These are phyloP conservation scores for Leucophora obtusa DNA, from an alignment of 2,888 invertebrate genomes.

Conservation along the genomic window DNA sequence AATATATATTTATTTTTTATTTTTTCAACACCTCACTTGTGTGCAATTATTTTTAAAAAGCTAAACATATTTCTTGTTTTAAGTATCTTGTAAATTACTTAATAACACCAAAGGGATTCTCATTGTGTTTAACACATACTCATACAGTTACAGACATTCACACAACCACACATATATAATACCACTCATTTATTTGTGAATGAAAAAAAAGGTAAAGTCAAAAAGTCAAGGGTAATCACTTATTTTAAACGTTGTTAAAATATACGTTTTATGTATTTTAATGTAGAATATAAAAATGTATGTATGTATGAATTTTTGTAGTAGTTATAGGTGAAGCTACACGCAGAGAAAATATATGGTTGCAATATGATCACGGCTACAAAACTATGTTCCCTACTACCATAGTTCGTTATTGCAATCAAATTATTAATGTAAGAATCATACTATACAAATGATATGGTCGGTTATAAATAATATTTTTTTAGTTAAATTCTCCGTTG, in stretches of 20 bases:
- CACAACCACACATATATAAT: not conserved
- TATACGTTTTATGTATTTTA: constrained; percentile 13
- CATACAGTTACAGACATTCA: not conserved
- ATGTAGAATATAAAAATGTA: not conserved
- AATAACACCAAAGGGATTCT: constrained; percentile 70
- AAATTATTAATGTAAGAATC: no score
- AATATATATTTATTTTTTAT: not conserved
- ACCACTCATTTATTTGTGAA: not conserved
- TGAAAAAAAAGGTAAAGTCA: constrained; percentile 48
- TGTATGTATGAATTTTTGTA: not conserved
- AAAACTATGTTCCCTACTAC: no score
- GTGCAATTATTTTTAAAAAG: constrained; percentile 70
- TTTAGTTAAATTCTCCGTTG: no score
- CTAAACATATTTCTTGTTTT: constrained; percentile 76
- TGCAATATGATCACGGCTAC: no score
- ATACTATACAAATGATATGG: no score
- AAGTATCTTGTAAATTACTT: constrained; percentile 78
- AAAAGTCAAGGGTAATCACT: constrained; percentile 63
- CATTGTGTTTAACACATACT: constrained; percentile 27
- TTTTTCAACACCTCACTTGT: constrained; percentile 58
- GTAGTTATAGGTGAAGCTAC: not conserved
- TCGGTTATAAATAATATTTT: no score
- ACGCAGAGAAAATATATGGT: no score
- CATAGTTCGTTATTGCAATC: no score
- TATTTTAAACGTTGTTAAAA: constrained; percentile 61